Evolutionary conservation across 2,888 invertebrate genomes (phyloP).

Genomic region (Pachycephus smyrnensis): DNA sequence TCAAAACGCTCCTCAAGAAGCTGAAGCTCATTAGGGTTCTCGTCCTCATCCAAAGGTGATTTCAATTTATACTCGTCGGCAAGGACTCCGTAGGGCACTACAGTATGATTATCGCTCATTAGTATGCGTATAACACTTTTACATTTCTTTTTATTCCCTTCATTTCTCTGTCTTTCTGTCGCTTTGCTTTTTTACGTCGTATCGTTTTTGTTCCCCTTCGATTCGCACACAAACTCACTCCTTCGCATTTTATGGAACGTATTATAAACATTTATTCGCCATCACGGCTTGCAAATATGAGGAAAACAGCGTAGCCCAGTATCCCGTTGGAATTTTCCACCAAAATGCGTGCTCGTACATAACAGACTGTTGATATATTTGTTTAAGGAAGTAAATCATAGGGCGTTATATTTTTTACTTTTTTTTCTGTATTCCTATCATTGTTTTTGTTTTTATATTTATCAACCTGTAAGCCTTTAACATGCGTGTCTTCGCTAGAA

Average conservation of each 20-base stretch:
- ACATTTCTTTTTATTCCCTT: not conserved
- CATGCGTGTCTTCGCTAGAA: not conserved
- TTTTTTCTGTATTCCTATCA: not conserved
- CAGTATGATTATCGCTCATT: not conserved
- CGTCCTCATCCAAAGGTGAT: constrained; percentile 18
- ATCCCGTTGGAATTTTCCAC: not conserved
- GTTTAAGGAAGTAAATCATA: not conserved
- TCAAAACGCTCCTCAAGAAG: constrained; percentile 23
- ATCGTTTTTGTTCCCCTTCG: not conserved
- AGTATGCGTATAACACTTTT: not conserved
- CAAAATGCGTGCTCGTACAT: not conserved
- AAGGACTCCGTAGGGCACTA: constrained; percentile 12
- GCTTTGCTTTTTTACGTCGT: too few species aligned
- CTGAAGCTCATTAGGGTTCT: constrained; percentile 15
- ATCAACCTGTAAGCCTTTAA: not conserved
- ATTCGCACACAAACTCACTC: not conserved
- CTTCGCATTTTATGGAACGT: not conserved
- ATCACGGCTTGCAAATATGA: not conserved
- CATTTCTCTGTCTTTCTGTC: not conserved
- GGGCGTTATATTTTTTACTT: not conserved
- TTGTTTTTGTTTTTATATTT: too few species aligned
- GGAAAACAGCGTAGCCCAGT: not conserved
- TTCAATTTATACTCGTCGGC: constrained; percentile 21
- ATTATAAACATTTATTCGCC: not conserved
- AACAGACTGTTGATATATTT: not conserved